phyloP scores from a whole-genome alignment of 2,797 vertebrate species.

The Peromyscus melanophrys region DNA sequence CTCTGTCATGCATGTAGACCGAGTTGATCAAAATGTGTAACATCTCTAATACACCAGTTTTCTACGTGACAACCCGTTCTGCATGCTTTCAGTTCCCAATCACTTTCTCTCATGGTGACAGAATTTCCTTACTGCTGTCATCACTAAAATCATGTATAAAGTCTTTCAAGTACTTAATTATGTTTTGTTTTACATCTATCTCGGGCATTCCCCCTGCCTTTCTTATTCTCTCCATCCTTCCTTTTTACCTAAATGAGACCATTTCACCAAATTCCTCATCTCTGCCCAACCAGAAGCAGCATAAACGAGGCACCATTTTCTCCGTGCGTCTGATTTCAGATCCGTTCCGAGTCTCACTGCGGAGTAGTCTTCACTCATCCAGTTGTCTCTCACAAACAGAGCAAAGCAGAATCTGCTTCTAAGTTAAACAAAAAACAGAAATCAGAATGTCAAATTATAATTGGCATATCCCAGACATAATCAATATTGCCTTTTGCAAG shows the following conservation, averaged over 20 bases:
- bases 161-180: conserved; percentile 27
- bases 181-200: conserved; percentile 39
- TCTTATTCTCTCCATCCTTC: background rate
- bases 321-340: conserved; percentile 73
- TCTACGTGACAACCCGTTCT: background rate
- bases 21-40: background rate
- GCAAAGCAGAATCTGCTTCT: conserved; percentile 87
- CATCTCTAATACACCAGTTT: conserved; percentile 24
- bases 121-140: background rate
- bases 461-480: conserved; percentile 86
- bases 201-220: background rate
- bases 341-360: conserved; percentile 73
- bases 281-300: conserved; percentile 33
- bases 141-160: background rate
- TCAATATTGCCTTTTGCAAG: conserved; percentile 86
- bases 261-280: conserved; percentile 2
- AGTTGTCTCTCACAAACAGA: conserved; percentile 86
- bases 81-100: background rate
- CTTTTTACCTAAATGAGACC: conserved; percentile 1
- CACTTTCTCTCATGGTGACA: background rate
- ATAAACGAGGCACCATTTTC: conserved; percentile 62
- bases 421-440: conserved; percentile 87
- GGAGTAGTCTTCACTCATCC: conserved; percentile 82
- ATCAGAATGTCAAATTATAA: conserved; percentile 86
- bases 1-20: background rate